These are phyloP conservation scores for Polymixis flavicincta DNA, from an alignment of 2,888 invertebrate genomes.

Conservation along the genomic window DNA sequence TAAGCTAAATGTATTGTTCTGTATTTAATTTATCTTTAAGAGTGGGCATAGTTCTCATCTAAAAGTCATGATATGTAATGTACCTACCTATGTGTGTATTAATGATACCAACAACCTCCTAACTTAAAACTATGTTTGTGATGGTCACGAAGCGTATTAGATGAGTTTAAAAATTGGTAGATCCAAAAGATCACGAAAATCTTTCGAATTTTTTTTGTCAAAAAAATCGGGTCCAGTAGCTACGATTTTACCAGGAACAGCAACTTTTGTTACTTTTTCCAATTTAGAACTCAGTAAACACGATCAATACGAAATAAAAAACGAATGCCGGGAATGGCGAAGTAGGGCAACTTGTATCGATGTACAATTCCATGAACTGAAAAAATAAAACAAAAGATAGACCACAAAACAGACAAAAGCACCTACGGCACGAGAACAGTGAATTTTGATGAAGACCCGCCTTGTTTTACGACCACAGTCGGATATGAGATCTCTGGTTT, in stretches of 20 bases:
- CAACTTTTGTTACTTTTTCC: not conserved
- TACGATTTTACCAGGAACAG: not conserved
- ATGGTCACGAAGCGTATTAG: not conserved
- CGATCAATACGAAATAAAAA: constrained; percentile 40
- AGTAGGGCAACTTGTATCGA: constrained; percentile 39
- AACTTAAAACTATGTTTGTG: not conserved
- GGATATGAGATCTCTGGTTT: constrained; percentile 47
- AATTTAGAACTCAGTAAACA: not conserved
- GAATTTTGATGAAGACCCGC: constrained; percentile 39
- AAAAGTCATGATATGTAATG: too few species aligned
- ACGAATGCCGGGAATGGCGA: constrained; percentile 24
- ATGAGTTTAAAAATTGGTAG: not conserved
- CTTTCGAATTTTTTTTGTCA: not conserved
- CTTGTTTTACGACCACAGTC: constrained; percentile 50
- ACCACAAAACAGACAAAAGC: constrained; percentile 46
- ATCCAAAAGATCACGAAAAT: not conserved
- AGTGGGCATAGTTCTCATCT: too few species aligned
- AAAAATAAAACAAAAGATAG: constrained; percentile 50
- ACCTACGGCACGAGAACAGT: constrained; percentile 38
- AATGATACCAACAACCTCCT: not conserved
- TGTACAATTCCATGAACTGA: constrained; percentile 35
- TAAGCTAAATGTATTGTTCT: not conserved
- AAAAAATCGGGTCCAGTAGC: not conserved
- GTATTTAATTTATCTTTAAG: not conserved
- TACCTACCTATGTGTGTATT: too few species aligned